phyloP scores from a whole-genome alignment of 2,888 invertebrate genomes.

The Lucinisca nassula region DNA sequence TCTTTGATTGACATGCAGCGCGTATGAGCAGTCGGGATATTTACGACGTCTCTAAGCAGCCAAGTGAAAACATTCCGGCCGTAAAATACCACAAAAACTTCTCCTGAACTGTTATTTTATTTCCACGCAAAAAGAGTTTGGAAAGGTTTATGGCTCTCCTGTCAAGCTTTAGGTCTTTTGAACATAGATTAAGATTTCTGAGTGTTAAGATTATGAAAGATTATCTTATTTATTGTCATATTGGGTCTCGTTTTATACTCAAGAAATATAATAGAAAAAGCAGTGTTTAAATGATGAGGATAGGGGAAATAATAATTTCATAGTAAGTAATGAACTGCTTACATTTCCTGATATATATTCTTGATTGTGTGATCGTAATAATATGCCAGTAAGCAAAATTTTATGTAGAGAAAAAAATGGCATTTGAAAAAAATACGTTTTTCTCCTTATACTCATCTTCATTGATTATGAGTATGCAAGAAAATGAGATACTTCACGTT shows the following conservation, averaged over 20 bases:
- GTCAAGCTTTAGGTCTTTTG: constrained; percentile 44
- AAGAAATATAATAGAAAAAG: not conserved
- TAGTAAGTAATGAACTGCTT: too few relatives aligned
- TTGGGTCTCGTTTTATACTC: not conserved
- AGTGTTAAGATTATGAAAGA: not conserved
- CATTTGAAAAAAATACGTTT: too few relatives aligned
- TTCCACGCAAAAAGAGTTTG: constrained; percentile 25
- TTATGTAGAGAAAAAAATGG: too few relatives aligned
- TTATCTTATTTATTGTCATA: not conserved
- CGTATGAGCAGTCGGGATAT: constrained; percentile 11
- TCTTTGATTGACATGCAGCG: constrained; percentile 10
- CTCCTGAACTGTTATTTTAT: constrained; percentile 21
- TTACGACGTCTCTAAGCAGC: constrained; percentile 24
- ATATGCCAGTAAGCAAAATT: too few relatives aligned
- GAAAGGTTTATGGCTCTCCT: constrained; percentile 46
- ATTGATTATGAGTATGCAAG: too few relatives aligned
- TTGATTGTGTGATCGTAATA: too few relatives aligned
- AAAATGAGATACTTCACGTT: too few relatives aligned
- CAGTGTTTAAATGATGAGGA: not conserved
- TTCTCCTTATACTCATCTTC: too few relatives aligned
- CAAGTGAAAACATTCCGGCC: constrained; percentile 29
- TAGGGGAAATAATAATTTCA: too few relatives aligned
- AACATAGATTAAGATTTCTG: constrained; percentile 9
- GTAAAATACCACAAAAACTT: constrained; percentile 33
- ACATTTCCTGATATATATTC: too few relatives aligned